Percentiles rank a stretch among this genome's conserved stretches.
These are phyloP conservation scores for Leptoteleia sp. DNA, from an alignment of 1,140 invertebrate species.

Conservation along the genomic window DNA sequence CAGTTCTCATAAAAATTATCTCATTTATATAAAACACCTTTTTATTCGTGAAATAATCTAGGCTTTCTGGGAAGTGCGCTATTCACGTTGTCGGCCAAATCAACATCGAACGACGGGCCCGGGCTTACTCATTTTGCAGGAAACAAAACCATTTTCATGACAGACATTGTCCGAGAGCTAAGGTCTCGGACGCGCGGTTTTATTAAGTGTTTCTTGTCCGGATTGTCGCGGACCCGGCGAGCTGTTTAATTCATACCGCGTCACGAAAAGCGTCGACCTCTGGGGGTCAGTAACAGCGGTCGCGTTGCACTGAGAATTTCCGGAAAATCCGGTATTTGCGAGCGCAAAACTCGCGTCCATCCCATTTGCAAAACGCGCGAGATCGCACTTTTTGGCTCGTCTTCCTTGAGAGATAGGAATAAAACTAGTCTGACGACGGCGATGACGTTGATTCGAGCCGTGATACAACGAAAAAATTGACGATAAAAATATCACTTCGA, in stretches of 20 bases:
- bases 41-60: conserved; percentile 49
- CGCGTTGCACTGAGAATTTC: conserved; percentile 57
- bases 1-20: conserved; percentile 56
- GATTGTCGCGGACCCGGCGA: conserved; percentile 29
- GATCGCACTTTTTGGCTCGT: conserved; percentile 61
- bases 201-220: conserved; percentile 55
- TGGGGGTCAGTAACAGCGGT: conserved; percentile 39
- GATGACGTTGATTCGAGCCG: conserved; percentile 53
- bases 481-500: conserved; percentile 23
- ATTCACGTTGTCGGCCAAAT: conserved; percentile 20
- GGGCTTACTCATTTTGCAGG: conserved; percentile 8
- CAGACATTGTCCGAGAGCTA: conserved; percentile 43
- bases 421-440: conserved; percentile 65
- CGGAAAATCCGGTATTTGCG: conserved; percentile 69
- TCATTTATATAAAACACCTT: conserved; percentile 56
- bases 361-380: conserved; percentile 63
- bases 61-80: conserved; percentile 44
- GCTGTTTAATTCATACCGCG: conserved; percentile 63
- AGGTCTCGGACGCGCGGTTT: conserved; percentile 51
- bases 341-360: conserved; percentile 62
- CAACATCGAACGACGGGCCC: background rate
- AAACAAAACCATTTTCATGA: conserved; percentile 44
- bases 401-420: conserved; percentile 65
- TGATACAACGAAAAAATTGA: conserved; percentile 47
- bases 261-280: conserved; percentile 66